Evolutionary conservation across 2,113 vertebrate genomes (phyloP), one percentile per base, ranked within the genome.

Genomic region (Melanerpes formicivorus): DNA sequence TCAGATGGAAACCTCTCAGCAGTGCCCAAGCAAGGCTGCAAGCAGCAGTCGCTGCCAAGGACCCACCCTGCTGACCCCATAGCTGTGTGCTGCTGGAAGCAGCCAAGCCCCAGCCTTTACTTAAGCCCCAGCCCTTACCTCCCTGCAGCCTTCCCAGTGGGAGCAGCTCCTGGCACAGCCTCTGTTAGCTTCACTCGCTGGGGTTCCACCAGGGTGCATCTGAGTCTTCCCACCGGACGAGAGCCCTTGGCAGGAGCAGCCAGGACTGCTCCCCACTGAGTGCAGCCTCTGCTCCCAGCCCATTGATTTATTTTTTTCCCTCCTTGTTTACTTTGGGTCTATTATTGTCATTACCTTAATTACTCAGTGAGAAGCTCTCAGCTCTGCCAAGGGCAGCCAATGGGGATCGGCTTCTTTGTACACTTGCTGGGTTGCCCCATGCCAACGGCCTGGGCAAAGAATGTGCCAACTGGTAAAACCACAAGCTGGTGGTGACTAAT

Each of bases 291-390:
- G 89, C 87, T 92, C 86, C 26, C 50, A 46, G 79, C 60, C 72
- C 90, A 97, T 97, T 91, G 97, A 97, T 97, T 97, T 95, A 81
- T 76, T 82, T 72, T 48, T 58, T 69, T 46, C 29, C 70, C 27
- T 11, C 90, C 84, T 84, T 97, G 94, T 97, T 97, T 97, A 96
- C 95, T 96, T 95, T 96, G 79, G 79, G 90, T 88, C 96, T 95
- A 80, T 96, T 96, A 96, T 94, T 96, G 93, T 94, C 93, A 96
- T 97, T 96, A 92, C 55, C 55, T 88, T 97, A 97, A 97, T 97
- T 96, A 95, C 90, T 76, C 80, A 74, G 93, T 50, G 74, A 96
- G 93, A 90, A 94, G 90, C 94, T 86, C 95, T 93, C 55, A 8
- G 83, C 37, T 62, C 62, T 58, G 86, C 86, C 55, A n/a, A 32